These are phyloP conservation scores for Nesospiza acunhae DNA, from an alignment of 2,113 vertebrate species.

Conservation along the genomic window DNA sequence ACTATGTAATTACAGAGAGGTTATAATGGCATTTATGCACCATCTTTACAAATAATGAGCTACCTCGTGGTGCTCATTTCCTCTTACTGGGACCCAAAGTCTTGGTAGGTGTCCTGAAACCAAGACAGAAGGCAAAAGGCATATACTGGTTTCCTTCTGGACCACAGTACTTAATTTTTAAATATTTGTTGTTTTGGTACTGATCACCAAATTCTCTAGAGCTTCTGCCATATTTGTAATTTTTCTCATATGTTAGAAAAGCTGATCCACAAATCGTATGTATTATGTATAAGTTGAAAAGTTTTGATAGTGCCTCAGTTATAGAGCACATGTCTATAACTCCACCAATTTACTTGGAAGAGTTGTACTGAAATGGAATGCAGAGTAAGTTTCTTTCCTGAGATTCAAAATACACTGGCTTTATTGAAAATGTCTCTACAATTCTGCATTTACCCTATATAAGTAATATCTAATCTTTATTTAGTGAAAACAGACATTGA, in stretches of 20 bases:
- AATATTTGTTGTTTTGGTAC: background rate
- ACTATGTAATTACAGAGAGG: background rate
- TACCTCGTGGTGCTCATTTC: background rate
- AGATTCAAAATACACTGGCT: background rate
- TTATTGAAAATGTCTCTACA: background rate
- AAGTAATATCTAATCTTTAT: background rate
- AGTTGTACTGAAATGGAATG: background rate
- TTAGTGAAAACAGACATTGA: background rate
- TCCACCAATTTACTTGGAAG: background rate
- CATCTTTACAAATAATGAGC: background rate
- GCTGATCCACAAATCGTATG: background rate
- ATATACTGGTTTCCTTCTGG: background rate
- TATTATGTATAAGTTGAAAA: background rate
- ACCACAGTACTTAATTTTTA: background rate
- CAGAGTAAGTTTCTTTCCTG: background rate
- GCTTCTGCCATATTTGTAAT: background rate
- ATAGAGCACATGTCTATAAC: background rate
- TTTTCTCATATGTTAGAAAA: background rate
- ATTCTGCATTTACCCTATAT: background rate
- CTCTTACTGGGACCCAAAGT: background rate
- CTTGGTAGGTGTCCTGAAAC: background rate
- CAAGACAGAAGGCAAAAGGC: background rate
- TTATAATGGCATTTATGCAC: background rate
- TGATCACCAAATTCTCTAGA: background rate
- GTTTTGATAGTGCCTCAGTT: background rate